Conservation (phyloP, 1,140 invertebrate species). For the Aphelenchoides fujianensis region DNA sequence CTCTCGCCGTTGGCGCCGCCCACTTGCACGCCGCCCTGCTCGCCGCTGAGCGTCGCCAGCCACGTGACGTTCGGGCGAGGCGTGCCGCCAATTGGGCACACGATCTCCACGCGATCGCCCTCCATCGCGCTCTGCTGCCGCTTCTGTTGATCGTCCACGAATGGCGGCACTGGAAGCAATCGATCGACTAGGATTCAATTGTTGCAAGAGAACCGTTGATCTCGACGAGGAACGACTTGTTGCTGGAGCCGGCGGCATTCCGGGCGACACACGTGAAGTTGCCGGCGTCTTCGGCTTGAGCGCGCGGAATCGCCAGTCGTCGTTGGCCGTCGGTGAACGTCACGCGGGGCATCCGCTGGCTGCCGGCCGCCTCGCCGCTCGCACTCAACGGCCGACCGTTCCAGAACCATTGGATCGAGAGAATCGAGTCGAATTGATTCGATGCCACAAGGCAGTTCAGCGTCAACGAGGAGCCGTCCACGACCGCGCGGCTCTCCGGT, state of each 20-base stretch:
- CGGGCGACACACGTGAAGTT: slow-evolving; percentile 76
- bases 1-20: slow-evolving; percentile 33
- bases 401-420: slow-evolving; percentile 6
- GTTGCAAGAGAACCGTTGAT: slow-evolving; percentile 19
- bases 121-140: slow-evolving; percentile 39
- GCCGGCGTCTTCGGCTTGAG: slow-evolving; percentile 67
- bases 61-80: slow-evolving; percentile 47
- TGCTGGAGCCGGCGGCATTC: slow-evolving; percentile 75
- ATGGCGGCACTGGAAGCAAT: slow-evolving; percentile 42
- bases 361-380: no score
- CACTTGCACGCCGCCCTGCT: slow-evolving; percentile 39
- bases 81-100: slow-evolving; percentile 49
- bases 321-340: not conserved
- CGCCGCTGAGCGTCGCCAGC: slow-evolving; percentile 38
- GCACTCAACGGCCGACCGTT: not conserved
- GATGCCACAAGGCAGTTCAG: slow-evolving; percentile 26
- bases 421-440: not conserved
- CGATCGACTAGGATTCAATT: not conserved
- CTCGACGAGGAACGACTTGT: slow-evolving; percentile 24
- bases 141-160: slow-evolving; percentile 47
- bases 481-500: slow-evolving; percentile 19
- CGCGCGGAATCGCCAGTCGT: slow-evolving; percentile 34
- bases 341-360: not conserved
- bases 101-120: slow-evolving; percentile 43
- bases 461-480: slow-evolving; percentile 27